Base-by-base conservation (phyloP, 2,797 vertebrate species). In the Rallus crepitans region DNA sequence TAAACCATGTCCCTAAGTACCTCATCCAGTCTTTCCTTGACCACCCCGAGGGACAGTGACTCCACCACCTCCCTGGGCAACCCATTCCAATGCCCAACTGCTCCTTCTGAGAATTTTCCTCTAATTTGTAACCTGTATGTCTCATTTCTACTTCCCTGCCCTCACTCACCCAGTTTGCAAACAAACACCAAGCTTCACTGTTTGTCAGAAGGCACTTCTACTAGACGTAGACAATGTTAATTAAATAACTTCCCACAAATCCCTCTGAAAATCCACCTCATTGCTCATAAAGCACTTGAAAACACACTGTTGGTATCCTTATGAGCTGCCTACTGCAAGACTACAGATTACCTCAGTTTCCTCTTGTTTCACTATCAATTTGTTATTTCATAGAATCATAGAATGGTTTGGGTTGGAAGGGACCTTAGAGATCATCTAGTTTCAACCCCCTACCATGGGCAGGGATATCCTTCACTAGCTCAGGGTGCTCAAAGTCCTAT, bases 161-260 rank as follows among this genome's bases (percentile, higher is more conserved):
- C 35, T 82, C 42, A 10, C 53, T 70, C 69, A 20, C 12, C 7
- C 7, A 2, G 9, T 73, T 57, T 33, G 13, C 72, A 37, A 48
- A 23, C 48, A 57, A 71, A 63, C 19, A 12, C 17, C 1, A 2
- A 3, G 0, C 24, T 65, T 33, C 1, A 1, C 6, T 50, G 17
- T 48, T 65, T 47, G 60, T 89, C 35, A 31, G n/a, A 28, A 60
- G 45, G 80, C 83, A 60, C 63, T 86, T 57, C 59, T 75, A 15
- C 37, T 71, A 23, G 28, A 27, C 2, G 0, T n/a, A 73, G 48
- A 23, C 35, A 20, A 18, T 1, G 0, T 31, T 11, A 39, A 63
- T 52, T 11, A 16, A 48, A 64, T 16, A 4, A 45, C 55, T 48
- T 68, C 33, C 35, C 37, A 25, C 21, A 45, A 27, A 75, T 64